Percentiles rank a stretch among this genome's conserved stretches.
Evolutionary conservation across 2,888 invertebrate species (phyloP).

Genomic region (Hypomecis atomaria): DNA sequence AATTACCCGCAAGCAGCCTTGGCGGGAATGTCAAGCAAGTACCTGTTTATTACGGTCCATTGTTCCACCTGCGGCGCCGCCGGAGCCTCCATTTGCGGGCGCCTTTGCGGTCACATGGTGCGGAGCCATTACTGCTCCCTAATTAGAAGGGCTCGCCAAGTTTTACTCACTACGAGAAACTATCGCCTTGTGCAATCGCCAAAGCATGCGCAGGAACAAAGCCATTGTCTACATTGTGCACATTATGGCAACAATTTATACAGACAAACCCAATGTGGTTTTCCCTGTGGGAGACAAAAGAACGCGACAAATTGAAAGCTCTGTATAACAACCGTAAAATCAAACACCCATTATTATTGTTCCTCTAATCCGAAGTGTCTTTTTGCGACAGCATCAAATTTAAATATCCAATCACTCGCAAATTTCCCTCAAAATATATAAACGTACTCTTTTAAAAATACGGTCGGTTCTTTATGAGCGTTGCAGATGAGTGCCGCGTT

Average conservation of each 20-base stretch:
- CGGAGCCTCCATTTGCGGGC: constrained; percentile 59
- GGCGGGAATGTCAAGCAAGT: not conserved
- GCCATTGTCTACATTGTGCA: constrained; percentile 47
- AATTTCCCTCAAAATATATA: constrained; percentile 25
- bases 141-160: constrained; percentile 64
- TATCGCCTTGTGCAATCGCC: constrained; percentile 49
- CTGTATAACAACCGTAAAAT: constrained; percentile 17
- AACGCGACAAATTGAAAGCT: constrained; percentile 20
- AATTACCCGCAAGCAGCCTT: constrained; percentile 9
- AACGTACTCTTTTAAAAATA: constrained; percentile 28
- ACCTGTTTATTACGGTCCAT: constrained; percentile 59
- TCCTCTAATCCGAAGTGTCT: constrained; percentile 13
- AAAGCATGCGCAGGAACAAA: constrained; percentile 46
- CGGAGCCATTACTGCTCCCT: constrained; percentile 60
- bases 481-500: constrained; percentile 51
- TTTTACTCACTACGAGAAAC: constrained; percentile 48
- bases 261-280: constrained; percentile 2
- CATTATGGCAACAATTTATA: constrained; percentile 48
- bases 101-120: constrained; percentile 62
- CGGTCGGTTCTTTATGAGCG: constrained; percentile 44
- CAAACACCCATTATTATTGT: constrained; percentile 12
- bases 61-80: constrained; percentile 53
- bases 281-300: constrained; percentile 1
- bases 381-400: constrained; percentile 12
- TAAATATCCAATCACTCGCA: constrained; percentile 23